Evolutionary conservation across 2,113 vertebrate species (phyloP).

Genomic region (Agapornis roseicollis): DNA sequence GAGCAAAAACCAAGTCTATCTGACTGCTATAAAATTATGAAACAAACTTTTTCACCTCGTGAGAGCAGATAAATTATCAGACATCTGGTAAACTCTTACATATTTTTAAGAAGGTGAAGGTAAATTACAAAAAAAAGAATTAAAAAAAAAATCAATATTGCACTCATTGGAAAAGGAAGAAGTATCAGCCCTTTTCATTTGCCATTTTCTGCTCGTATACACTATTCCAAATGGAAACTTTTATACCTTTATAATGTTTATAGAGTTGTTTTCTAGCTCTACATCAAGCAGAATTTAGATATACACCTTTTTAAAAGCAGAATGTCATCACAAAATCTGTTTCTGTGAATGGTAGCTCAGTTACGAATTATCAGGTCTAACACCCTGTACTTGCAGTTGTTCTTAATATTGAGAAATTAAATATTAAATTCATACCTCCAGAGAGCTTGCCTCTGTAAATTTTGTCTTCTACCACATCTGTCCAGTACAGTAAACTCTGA

Average conservation of each 20-base stretch:
- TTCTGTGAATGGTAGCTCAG: background rate
- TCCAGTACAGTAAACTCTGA: slow-evolving; percentile 96
- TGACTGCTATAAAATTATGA: background rate
- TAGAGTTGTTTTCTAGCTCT: background rate
- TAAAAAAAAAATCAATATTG: background rate
- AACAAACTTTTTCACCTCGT: background rate
- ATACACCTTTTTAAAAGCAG: background rate
- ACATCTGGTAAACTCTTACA: background rate
- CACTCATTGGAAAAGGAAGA: background rate
- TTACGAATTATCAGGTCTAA: accelerated
- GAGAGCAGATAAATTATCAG: background rate
- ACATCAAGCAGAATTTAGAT: background rate
- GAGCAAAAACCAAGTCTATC: background rate
- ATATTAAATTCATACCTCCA: slow-evolving; percentile 80
- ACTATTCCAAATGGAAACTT: background rate
- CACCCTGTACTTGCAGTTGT: background rate
- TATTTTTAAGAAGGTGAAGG: background rate
- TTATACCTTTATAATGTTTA: background rate
- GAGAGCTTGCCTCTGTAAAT: slow-evolving; percentile 96
- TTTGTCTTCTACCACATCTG: slow-evolving; percentile 98
- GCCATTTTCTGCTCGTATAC: background rate
- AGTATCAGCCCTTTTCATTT: background rate
- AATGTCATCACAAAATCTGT: background rate
- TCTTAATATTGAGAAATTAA: background rate
- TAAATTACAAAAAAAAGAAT: background rate